Conservation (phyloP, 2,113 vertebrate genomes). For the Microtus richardsoni region DNA sequence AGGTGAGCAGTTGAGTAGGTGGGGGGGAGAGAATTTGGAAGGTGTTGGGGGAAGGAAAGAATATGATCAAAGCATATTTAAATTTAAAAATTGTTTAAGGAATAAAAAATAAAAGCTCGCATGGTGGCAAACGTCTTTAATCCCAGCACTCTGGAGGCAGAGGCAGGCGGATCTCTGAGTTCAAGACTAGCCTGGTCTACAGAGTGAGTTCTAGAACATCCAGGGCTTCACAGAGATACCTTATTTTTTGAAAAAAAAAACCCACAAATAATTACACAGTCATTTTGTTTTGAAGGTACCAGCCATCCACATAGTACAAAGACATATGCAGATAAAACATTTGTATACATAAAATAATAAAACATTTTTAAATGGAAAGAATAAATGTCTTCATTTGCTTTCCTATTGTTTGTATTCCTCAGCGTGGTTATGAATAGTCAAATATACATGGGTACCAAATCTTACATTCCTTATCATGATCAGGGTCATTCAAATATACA, state of each 20-base stretch:
- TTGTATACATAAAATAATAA: not conserved
- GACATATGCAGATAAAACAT: not conserved
- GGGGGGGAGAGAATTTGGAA: not conserved
- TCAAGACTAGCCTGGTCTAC: not conserved
- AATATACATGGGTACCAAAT: not conserved
- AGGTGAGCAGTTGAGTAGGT: not conserved
- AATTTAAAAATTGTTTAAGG: not conserved
- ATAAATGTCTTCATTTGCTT: slow-evolving; percentile 58
- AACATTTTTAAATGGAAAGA: not conserved
- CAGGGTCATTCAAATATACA: not conserved
- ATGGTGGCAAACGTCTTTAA: not conserved
- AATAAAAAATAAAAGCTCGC: not conserved
- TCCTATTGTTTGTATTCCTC: not conserved
- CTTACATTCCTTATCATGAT: not conserved
- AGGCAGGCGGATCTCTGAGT: not conserved
- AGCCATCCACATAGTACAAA: not conserved
- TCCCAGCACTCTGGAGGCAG: not conserved
- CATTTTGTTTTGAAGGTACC: not conserved
- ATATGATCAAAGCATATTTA: not conserved
- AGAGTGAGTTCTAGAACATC: not conserved
- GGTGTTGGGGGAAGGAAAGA: not conserved
- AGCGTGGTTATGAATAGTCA: no score
- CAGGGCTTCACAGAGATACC: not conserved
- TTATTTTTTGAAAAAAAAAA: not conserved
- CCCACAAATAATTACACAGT: not conserved